A percentile compares a stretch with the other conserved stretches of the same genome.
phyloP scores from a whole-genome alignment of 1,140 invertebrate genomes.

The Ceratina japonica region DNA sequence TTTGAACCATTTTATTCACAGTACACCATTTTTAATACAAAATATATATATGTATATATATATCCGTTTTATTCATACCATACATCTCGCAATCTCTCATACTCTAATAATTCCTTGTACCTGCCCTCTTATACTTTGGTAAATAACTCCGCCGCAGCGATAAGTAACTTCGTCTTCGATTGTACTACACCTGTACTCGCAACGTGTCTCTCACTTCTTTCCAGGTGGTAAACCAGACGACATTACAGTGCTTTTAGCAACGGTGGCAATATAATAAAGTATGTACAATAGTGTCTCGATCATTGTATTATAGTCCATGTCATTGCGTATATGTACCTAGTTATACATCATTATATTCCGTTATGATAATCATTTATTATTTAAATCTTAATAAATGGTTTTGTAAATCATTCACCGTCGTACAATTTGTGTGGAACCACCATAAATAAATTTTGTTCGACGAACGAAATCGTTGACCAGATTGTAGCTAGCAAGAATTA shows the following conservation, averaged over 20 bases:
- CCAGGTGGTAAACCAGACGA: conserved; percentile 98
- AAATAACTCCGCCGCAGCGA: no score
- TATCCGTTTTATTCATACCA: conserved; percentile 35
- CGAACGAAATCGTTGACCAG: not conserved
- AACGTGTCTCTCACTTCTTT: conserved; percentile 72
- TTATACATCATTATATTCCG: conserved; percentile 69
- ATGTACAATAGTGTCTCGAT: conserved; percentile 74
- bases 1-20: not conserved
- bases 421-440: conserved; percentile 23
- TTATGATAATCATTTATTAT: conserved; percentile 71
- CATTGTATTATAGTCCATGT: conserved; percentile 79
- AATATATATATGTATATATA: no score
- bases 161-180: not conserved
- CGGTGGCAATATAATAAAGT: conserved; percentile 86
- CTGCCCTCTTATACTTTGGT: conserved; percentile 30
- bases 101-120: conserved; percentile 8
- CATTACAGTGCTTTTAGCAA: conserved; percentile 96
- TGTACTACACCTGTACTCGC: not conserved
- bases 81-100: conserved; percentile 41
- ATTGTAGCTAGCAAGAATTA: not conserved
- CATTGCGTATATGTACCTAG: conserved; percentile 73
- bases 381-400: conserved; percentile 71
- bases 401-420: conserved; percentile 60
- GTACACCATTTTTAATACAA: conserved; percentile 30
- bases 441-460: not conserved